phyloP scores from a whole-genome alignment of 2,113 vertebrate genomes.

The Hymenochirus boettgeri region DNA sequence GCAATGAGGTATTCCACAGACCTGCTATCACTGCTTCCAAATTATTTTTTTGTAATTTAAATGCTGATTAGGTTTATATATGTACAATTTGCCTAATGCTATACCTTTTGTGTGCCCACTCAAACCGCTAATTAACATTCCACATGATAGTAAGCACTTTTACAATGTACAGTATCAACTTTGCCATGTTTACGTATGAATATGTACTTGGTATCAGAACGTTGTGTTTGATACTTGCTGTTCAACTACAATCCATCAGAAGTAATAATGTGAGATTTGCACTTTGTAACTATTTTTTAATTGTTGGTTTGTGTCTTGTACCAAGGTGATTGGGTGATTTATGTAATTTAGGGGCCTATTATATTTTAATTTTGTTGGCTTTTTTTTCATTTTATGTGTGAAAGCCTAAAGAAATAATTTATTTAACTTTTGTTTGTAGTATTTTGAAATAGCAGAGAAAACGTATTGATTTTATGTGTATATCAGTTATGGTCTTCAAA shows the following conservation, averaged over 20 bases:
- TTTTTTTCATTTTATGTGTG: constrained; percentile 11
- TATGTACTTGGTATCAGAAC: constrained; percentile 46
- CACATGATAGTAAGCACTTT: constrained; percentile 51
- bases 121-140: too few relatives aligned
- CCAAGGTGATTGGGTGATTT: constrained; percentile 21
- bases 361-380: constrained; percentile 4
- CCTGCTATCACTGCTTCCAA: constrained; percentile 52
- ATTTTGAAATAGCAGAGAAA: constrained; percentile 50
- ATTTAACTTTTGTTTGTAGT: constrained; percentile 21
- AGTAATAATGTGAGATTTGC: constrained; percentile 41
- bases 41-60: constrained; percentile 50
- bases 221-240: constrained; percentile 3
- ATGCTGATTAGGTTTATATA: constrained; percentile 48
- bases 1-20: constrained; percentile 47
- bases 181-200: constrained; percentile 36
- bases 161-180: constrained; percentile 44
- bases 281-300: constrained; percentile 38
- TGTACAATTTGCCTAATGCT: constrained; percentile 48
- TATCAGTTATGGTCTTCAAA: constrained; percentile 46
- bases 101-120: constrained; percentile 50
- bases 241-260: constrained; percentile 11
- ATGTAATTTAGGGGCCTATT: too few relatives aligned
- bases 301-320: constrained; percentile 25
- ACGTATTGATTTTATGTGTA: constrained; percentile 57
- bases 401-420: constrained; percentile 17